phyloP scores from a whole-genome alignment of 2,797 vertebrate genomes.

The Podarcis lilfordi region DNA sequence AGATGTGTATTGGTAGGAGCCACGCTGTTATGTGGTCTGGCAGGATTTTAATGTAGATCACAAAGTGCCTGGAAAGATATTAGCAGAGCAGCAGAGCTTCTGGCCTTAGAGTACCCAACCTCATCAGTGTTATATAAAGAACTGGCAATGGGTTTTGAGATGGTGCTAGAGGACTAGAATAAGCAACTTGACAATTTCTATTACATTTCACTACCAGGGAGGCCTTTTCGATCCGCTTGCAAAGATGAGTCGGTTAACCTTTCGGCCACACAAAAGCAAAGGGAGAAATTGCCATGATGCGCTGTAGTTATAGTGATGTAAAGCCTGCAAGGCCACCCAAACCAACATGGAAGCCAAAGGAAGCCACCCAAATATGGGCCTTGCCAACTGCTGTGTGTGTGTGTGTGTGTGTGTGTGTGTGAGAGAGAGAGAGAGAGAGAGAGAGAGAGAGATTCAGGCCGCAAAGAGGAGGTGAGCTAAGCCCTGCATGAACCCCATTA shows the following conservation, averaged over 20 bases:
- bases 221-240: slow-evolving; percentile 30
- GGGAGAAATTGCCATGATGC: neutral
- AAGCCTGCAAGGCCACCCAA: too few species aligned
- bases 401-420: neutral
- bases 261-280: neutral
- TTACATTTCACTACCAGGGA: neutral
- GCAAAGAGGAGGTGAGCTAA: neutral
- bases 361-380: neutral
- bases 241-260: neutral
- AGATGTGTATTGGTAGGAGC: neutral
- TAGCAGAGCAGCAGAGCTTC: neutral
- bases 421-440: too few species aligned
- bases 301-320: too few species aligned
- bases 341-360: neutral
- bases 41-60: neutral
- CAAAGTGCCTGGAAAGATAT: slow-evolving; percentile 15
- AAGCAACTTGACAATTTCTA: neutral
- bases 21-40: neutral
- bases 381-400: neutral
- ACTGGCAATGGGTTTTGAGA: fast-evolving
- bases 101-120: neutral
- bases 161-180: neutral
- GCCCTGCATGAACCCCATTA: neutral
- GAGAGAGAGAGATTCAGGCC: neutral
- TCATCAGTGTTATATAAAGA: neutral